A percentile compares a stretch with the other conserved stretches of the same genome.
Conservation (phyloP, 2,113 vertebrate genomes). For the Vanacampus margaritifer region DNA sequence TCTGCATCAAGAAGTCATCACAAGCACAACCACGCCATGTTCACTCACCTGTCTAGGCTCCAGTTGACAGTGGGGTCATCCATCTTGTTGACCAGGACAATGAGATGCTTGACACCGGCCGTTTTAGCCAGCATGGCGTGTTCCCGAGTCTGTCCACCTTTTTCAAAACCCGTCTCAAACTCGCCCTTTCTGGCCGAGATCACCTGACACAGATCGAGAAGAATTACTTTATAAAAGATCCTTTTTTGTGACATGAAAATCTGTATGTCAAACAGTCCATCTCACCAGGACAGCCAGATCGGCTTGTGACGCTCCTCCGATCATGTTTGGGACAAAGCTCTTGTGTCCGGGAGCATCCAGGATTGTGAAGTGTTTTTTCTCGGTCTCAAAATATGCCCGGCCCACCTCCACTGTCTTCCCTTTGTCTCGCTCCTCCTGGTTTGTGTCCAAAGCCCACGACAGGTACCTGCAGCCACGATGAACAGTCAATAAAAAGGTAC, state of each 20-base stretch:
- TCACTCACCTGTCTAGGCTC: slow-evolving; percentile 90
- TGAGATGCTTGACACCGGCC: slow-evolving; percentile 96
- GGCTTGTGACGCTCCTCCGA: slow-evolving; percentile 96
- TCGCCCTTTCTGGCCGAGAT: slow-evolving; percentile 99
- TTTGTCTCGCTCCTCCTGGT: slow-evolving; percentile 98
- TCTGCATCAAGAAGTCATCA: background rate
- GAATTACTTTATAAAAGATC: no score
- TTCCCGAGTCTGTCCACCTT: slow-evolving; percentile 96
- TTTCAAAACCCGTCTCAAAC: slow-evolving; percentile 99
- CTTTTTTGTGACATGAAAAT: no score
- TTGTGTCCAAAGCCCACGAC: slow-evolving; percentile 98
- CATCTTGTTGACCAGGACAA: slow-evolving; percentile 99
- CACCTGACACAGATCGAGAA: slow-evolving; percentile 72
- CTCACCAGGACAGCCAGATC: slow-evolving; percentile 97
- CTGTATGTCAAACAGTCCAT: background rate
- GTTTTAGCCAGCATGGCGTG: slow-evolving; percentile 99
- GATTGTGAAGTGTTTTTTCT: slow-evolving; percentile 98
- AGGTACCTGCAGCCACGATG: slow-evolving; percentile 80
- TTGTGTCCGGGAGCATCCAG: slow-evolving; percentile 98
- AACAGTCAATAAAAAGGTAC: background rate
- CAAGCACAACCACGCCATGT: background rate
- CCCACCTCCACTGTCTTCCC: slow-evolving; percentile 99
- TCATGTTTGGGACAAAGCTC: slow-evolving; percentile 99
- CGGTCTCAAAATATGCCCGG: slow-evolving; percentile 96
- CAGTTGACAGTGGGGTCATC: slow-evolving; percentile 98